Evolutionary conservation across 2,113 vertebrate species (phyloP), one percentile per base, ranked within the genome.

Genomic region (Mormoops blainvillei): DNA sequence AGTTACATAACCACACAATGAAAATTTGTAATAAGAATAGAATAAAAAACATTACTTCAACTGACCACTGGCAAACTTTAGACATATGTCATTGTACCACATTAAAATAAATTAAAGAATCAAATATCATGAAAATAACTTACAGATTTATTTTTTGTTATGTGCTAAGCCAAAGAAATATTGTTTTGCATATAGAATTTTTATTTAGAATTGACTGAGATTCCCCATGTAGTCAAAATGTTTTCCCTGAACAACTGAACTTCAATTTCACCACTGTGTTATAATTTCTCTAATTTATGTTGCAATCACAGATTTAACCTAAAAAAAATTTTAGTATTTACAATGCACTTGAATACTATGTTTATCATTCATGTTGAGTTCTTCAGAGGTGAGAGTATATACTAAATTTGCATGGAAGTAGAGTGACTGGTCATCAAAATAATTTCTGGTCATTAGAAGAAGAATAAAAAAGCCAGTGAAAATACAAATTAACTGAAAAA

Each of bases 51-150:
- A 81, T 36, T 63, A 15, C 50, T 4, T 41, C 24, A 93, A 19
- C 0, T 48, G 9, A 5, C 1, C 22, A n/a, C 3, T 36, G 12
- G 1, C 2, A 43, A 1, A 71, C 0, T 41, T 1, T n/a, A 28
- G 18, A 41, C 4, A 45, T 26, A 70, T 18, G 2, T 48, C 26
- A 85, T 5, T 48, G 16, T 4, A 61, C 0, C 0, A 28, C 2
- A 82, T 86, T 36, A 86, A 76, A 77, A 63, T 19, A 84, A 76
- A 48, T 82, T 91, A 87, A 22, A 93, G 18, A 95, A 71, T 3
- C 19, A 86, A 93, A 41, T 2, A 5, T 80, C 2, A 71, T 81
- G 2, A 87, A 70, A 74, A 70, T 48, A 88, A 93, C 36, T 80
- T 58, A 38, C 24, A 94, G 9, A 33, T 13, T 28, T 56, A n/a